Evolutionary conservation across 2,888 invertebrate genomes (phyloP).

Genomic region (Acleris literana): DNA sequence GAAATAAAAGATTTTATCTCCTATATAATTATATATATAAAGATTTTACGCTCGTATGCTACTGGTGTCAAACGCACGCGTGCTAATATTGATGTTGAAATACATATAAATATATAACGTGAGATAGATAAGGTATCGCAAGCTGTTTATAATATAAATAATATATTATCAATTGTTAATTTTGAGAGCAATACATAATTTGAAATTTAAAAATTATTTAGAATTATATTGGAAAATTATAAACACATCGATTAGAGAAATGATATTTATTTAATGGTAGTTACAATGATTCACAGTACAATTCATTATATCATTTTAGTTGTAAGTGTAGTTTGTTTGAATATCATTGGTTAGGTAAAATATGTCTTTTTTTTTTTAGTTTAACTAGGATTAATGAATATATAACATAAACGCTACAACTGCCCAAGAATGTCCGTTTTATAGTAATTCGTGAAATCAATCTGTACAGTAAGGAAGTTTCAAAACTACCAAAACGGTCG

Average conservation of each 20-base stretch:
- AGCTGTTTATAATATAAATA: slow-evolving; percentile 48
- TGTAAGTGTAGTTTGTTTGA: slow-evolving; percentile 47
- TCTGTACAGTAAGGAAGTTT: not conserved
- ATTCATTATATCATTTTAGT: slow-evolving; percentile 58
- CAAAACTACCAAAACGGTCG: too few species aligned
- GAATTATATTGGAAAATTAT: slow-evolving; percentile 40
- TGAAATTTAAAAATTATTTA: slow-evolving; percentile 41
- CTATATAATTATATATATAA: slow-evolving; percentile 58
- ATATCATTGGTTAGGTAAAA: slow-evolving; percentile 29
- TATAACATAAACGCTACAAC: slow-evolving; percentile 22
- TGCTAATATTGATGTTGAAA: slow-evolving; percentile 56
- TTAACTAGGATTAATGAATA: not conserved
- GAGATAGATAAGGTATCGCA: slow-evolving; percentile 47
- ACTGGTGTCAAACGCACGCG: slow-evolving; percentile 79
- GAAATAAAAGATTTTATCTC: slow-evolving; percentile 70
- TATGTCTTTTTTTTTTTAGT: slow-evolving; percentile 2
- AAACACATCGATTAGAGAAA: slow-evolving; percentile 42
- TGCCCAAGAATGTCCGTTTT: slow-evolving; percentile 27
- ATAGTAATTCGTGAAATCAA: slow-evolving; percentile 12
- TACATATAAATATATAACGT: slow-evolving; percentile 53
- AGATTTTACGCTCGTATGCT: slow-evolving; percentile 75
- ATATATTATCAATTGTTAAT: slow-evolving; percentile 48
- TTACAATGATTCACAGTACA: slow-evolving; percentile 49
- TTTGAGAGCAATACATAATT: slow-evolving; percentile 49
- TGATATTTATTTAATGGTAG: slow-evolving; percentile 41